Evolutionary conservation across 2,888 invertebrate genomes (phyloP).

Genomic region (Galerucella nymphaeae): DNA sequence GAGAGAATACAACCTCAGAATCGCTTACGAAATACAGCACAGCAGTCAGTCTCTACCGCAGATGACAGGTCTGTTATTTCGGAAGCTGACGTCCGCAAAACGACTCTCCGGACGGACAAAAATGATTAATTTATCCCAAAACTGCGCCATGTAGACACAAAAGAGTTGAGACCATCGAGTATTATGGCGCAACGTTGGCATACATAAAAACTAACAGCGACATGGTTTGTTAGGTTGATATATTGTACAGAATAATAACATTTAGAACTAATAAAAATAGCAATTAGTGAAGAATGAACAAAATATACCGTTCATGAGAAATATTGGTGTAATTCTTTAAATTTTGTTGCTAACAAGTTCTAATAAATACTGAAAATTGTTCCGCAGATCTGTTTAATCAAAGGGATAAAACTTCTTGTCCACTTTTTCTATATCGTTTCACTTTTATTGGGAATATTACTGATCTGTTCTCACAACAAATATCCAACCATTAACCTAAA

Average conservation of each 20-base stretch:
- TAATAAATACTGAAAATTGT: no score
- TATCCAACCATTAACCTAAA: no score
- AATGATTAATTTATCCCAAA: slow-evolving; percentile 32
- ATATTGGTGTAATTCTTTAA: no score
- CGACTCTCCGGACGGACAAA: slow-evolving; percentile 16
- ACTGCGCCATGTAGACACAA: slow-evolving; percentile 32
- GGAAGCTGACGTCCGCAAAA: slow-evolving; percentile 19
- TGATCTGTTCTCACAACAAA: no score
- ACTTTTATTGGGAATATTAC: no score
- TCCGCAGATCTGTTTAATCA: no score
- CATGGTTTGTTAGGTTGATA: slow-evolving; percentile 13
- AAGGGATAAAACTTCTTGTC: no score
- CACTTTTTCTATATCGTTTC: no score
- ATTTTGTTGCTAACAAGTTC: no score
- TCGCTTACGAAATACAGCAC: slow-evolving; percentile 31
- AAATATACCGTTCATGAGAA: no score
- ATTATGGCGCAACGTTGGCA: slow-evolving; percentile 1
- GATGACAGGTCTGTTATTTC: slow-evolving; percentile 34
- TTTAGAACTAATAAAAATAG: background rate
- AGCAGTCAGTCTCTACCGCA: slow-evolving; percentile 23
- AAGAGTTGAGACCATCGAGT: slow-evolving; percentile 13
- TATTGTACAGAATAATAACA: background rate
- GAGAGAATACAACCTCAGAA: slow-evolving; percentile 19
- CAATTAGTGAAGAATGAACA: background rate
- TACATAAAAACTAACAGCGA: background rate